Evolutionary conservation across 2,113 vertebrate genomes (phyloP).

Genomic region (Mandrillus leucophaeus): DNA sequence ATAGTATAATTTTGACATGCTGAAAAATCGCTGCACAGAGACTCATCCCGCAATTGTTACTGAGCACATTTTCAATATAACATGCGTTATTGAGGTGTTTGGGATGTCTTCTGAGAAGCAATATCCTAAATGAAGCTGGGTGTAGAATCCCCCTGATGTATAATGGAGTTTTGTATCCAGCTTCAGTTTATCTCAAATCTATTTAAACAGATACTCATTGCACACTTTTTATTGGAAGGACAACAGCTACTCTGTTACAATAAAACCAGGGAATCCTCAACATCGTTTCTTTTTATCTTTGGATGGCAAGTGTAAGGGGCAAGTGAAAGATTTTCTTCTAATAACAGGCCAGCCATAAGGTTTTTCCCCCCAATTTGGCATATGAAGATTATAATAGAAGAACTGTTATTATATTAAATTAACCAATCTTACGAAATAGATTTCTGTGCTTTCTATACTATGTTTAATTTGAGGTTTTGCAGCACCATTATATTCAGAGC

Average conservation of each 20-base stretch:
- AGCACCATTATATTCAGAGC: background rate
- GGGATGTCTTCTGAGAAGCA: conserved; percentile 74
- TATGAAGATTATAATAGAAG: conserved; percentile 38
- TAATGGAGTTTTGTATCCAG: conserved; percentile 46
- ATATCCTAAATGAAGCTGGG: conserved; percentile 78
- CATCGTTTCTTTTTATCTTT: background rate
- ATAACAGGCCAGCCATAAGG: background rate
- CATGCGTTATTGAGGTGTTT: conserved; percentile 70
- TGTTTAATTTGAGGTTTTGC: conserved; percentile 63
- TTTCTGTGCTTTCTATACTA: conserved; percentile 50
- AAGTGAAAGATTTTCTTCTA: conserved; percentile 8
- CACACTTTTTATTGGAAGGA: background rate
- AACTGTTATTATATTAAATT: conserved; percentile 64
- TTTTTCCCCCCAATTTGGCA: background rate
- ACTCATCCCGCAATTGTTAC: conserved; percentile 71
- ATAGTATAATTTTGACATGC: conserved; percentile 77
- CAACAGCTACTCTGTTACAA: conserved; percentile 19
- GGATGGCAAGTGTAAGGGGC: background rate
- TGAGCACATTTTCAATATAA: conserved; percentile 62
- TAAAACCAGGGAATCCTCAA: conserved; percentile 59
- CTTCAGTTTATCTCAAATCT: conserved; percentile 60
- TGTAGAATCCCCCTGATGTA: conserved; percentile 55
- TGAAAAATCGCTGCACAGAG: conserved; percentile 77
- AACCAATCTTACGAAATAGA: conserved; percentile 54
- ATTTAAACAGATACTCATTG: conserved; percentile 32